phyloP scores from a whole-genome alignment of 2,888 invertebrate species.

The Tetragonisca angustula region DNA sequence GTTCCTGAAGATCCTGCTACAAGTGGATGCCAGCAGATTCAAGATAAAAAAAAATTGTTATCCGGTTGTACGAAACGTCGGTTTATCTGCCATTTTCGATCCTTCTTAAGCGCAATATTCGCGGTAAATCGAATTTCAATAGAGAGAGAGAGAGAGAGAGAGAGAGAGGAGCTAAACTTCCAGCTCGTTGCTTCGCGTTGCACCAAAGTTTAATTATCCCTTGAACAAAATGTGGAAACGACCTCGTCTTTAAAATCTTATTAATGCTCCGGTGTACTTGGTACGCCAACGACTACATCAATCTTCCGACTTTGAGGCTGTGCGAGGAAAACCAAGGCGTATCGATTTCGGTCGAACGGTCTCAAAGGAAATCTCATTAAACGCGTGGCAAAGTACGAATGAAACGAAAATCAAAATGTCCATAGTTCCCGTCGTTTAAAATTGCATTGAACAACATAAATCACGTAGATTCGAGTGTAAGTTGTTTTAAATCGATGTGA shows the following conservation, averaged over 20 bases:
- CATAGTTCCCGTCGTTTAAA: too few species aligned
- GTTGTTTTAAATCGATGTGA: too few species aligned
- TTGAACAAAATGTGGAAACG: background rate
- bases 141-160: background rate
- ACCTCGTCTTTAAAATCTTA: background rate
- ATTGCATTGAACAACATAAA: too few species aligned
- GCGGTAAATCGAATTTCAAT: background rate
- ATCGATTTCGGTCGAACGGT: constrained; percentile 5
- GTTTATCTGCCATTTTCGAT: too few species aligned
- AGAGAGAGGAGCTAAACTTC: background rate
- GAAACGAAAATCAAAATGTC: too few species aligned
- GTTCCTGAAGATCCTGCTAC: background rate
- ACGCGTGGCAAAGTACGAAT: background rate
- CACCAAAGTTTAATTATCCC: constrained; percentile 9
- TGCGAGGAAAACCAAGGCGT: background rate
- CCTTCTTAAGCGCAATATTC: background rate
- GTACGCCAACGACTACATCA: background rate
- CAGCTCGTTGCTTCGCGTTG: background rate
- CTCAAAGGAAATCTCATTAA: constrained; percentile 13
- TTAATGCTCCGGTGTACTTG: background rate
- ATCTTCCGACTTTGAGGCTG: background rate
- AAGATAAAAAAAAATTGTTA: background rate
- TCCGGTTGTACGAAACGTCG: background rate
- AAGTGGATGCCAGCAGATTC: background rate
- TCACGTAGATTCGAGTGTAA: too few species aligned